A percentile compares a stretch with the other conserved stretches of the same genome.
Conservation (phyloP, 2,797 vertebrate genomes). For the Dendrocincla fuliginosa region DNA sequence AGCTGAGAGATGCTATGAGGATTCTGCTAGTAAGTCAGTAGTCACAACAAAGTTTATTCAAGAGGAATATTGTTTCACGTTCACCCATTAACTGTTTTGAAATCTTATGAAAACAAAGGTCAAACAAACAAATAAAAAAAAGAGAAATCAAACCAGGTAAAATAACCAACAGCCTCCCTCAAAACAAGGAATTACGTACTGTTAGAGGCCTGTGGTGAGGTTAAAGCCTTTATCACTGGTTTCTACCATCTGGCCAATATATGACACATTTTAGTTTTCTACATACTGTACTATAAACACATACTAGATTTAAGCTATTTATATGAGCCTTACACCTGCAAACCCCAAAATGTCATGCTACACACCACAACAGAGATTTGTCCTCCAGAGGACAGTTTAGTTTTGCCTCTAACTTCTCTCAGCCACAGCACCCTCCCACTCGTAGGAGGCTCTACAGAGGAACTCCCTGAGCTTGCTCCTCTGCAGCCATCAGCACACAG, state of each 20-base stretch:
- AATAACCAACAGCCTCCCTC: neutral
- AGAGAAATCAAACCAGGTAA: neutral
- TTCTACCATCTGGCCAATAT: neutral
- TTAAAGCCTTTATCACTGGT: neutral
- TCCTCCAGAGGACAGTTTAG: neutral
- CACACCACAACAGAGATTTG: neutral
- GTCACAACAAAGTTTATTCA: neutral
- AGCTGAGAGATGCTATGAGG: neutral
- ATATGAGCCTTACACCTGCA: neutral
- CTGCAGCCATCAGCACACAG: slow-evolving; percentile 62
- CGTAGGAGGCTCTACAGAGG: neutral
- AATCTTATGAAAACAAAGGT: neutral
- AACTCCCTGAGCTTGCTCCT: slow-evolving; percentile 55
- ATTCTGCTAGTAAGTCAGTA: neutral
- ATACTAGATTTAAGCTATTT: neutral
- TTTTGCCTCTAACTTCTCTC: neutral
- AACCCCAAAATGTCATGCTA: neutral
- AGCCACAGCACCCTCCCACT: neutral
- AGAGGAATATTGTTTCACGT: neutral
- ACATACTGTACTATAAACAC: neutral
- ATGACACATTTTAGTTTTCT: neutral
- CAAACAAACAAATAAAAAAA: neutral
- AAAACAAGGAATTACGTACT: neutral
- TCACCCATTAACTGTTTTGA: neutral
- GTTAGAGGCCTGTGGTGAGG: neutral